Percentiles rank a stretch among this genome's conserved stretches.
Conservation (phyloP, 2,113 vertebrate species). For the Sinocyclocheilus anshuiensis region DNA sequence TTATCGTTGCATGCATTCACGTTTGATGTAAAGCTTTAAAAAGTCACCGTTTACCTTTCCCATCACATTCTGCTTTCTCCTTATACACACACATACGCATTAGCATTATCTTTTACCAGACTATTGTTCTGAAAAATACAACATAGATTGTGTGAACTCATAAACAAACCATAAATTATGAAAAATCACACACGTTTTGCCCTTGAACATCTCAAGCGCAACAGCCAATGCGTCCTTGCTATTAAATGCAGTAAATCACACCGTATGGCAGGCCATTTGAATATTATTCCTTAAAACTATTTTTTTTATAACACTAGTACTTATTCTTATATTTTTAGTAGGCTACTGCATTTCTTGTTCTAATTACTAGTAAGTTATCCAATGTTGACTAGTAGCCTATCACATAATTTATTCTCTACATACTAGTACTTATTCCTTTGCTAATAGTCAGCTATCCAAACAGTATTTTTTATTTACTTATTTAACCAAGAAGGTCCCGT, state of each 20-base stretch:
- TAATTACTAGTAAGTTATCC: neutral
- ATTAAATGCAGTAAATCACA: slow-evolving; percentile 44
- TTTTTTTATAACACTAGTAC: neutral
- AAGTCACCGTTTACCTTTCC: neutral
- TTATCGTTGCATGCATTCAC: neutral
- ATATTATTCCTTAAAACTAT: neutral
- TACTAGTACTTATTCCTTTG: neutral
- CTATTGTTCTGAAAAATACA: neutral
- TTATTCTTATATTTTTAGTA: neutral
- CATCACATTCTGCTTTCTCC: neutral
- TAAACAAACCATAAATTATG: slow-evolving; percentile 24
- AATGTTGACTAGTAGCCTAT: neutral
- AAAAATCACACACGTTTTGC: slow-evolving; percentile 30
- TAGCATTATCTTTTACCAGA: neutral
- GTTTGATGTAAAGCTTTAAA: slow-evolving; percentile 1
- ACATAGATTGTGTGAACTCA: neutral
- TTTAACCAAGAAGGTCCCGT: too few species aligned
- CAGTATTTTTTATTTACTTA: neutral
- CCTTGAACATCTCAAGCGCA: slow-evolving; percentile 48
- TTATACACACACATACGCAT: neutral
- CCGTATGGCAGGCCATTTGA: neutral
- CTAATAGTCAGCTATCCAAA: neutral
- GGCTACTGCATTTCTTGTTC: neutral
- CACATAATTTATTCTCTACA: neutral
- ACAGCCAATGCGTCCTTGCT: slow-evolving; percentile 45